A percentile compares a stretch with the other conserved stretches of the same genome.
Conservation (phyloP, 2,888 invertebrate species). For the Coelinius sp. region DNA sequence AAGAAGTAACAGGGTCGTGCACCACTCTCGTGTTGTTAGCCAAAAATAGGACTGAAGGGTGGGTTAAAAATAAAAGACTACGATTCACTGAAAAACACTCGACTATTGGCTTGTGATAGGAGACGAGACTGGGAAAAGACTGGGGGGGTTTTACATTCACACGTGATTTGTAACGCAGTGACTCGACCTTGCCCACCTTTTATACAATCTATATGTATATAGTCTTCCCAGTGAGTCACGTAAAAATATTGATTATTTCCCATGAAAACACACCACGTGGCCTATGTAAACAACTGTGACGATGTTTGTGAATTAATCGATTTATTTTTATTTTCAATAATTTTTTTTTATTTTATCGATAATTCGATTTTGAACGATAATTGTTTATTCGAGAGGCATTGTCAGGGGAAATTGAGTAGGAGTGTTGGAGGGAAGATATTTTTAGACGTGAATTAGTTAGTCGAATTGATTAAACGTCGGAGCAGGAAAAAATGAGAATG, state of each 20-base stretch:
- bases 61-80: slow-evolving; percentile 14
- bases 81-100: neutral
- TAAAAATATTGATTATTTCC: slow-evolving; percentile 62
- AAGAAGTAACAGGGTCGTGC: slow-evolving; percentile 4
- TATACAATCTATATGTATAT: slow-evolving; percentile 41
- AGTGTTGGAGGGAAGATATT: neutral
- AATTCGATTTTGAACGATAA: neutral
- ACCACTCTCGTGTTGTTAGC: neutral
- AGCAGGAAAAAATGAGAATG: neutral
- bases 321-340: neutral
- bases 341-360: neutral
- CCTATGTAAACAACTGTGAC: slow-evolving; percentile 2
- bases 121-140: neutral
- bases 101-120: neutral
- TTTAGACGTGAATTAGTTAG: neutral
- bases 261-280: slow-evolving; percentile 41
- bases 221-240: slow-evolving; percentile 53
- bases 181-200: slow-evolving; percentile 30
- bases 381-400: neutral
- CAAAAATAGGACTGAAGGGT: slow-evolving; percentile 15
- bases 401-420: neutral
- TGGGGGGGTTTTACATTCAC: slow-evolving; percentile 15
- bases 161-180: slow-evolving; percentile 13
- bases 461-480: neutral
- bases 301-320: neutral